Evolutionary conservation across 2,797 vertebrate genomes (phyloP), one percentile per base, ranked within the genome.

Genomic region (Lerista edwardsae): DNA sequence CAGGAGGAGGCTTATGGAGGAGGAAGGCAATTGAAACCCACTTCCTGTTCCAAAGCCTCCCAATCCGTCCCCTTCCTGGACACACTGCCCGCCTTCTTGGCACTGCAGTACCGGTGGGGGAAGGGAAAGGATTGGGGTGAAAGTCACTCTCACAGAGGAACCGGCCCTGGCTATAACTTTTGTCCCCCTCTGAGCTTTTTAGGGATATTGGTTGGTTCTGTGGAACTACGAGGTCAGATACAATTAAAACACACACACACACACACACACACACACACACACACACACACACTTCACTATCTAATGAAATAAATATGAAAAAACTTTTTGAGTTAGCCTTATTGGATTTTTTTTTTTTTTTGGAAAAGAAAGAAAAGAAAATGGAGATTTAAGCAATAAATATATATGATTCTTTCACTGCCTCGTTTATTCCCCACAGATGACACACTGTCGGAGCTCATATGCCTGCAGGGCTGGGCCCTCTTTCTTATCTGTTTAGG

Each of bases 401-500:
- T 10, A 14, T 61, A 67, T 57, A 55, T 11, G 6, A 3, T 3
- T 1, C 23, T 12, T 34, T 75, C 39, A n/a, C 10, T n/a, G 34
- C 64, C 34, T n/a, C 19, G 17, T 19, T 76, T 81, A 11, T 76
- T 62, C 17, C 31, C 39, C 31, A 59, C 47, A 86, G 84, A 71
- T 29, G 23, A 3, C 6, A 51, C 8, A n/a, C 31, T 73, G 39
- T 17, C 73, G 11, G 41, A 51, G 3, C 36, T 55, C 21, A 10
- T 15, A 19, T 76, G 79, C 68, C 25, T 86, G 64, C 64, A 76
- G 55, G 84, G 73, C 6, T 86, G 84, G 84, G 79, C 73, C 55
- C 76, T 86, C 44, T 86, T 86, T 44, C 73, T 86, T 31, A 80
- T 86, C 73, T 86, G 64, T 29, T 86, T 86, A 62, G 65, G 51